Conservation (phyloP, 2,113 vertebrate species). For the Hepsetus odoe region DNA sequence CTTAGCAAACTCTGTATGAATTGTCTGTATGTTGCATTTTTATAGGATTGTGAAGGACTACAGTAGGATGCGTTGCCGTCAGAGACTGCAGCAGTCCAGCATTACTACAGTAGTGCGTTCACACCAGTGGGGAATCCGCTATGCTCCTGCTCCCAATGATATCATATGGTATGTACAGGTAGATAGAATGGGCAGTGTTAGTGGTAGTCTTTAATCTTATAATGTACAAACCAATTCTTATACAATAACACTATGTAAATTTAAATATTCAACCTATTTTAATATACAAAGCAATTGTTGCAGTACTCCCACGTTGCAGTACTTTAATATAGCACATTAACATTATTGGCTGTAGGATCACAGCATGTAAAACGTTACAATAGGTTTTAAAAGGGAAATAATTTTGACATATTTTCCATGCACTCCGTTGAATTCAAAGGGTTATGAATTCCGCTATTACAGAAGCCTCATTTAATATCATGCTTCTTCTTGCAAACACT, state of each 20-base stretch:
- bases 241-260: no score
- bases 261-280: no score
- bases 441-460: not conserved
- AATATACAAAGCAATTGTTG: no score
- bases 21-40: slow-evolving; percentile 24
- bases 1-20: not conserved
- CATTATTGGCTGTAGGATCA: no score
- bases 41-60: slow-evolving; percentile 90
- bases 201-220: no score
- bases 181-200: not conserved
- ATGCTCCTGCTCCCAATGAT: slow-evolving; percentile 90
- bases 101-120: slow-evolving; percentile 88
- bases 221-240: no score
- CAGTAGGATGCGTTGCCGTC: slow-evolving; percentile 74
- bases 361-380: not conserved
- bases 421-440: not conserved
- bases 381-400: not conserved
- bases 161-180: slow-evolving; percentile 88
- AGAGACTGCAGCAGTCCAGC: slow-evolving; percentile 87
- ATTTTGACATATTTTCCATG: not conserved
- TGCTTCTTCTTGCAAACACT: slow-evolving; percentile 34
- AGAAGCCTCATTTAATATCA: slow-evolving; percentile 2
- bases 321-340: not conserved
- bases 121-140: slow-evolving; percentile 82
- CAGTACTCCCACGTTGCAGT: not conserved